Conservation (phyloP, 2,888 invertebrate genomes). For the Parasteatoda lunata region DNA sequence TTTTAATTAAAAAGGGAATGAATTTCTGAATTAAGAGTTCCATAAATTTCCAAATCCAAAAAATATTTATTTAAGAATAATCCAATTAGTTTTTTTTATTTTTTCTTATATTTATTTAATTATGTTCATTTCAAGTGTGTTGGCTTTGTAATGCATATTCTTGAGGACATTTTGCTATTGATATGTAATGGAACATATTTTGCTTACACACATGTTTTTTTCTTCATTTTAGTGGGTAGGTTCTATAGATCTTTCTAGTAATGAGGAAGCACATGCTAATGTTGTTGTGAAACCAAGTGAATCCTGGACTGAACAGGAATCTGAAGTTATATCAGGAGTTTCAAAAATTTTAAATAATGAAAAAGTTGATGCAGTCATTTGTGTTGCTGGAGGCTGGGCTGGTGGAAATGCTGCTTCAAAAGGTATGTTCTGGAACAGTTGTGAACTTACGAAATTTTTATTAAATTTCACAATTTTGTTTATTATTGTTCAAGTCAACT, state of each 20-base stretch:
- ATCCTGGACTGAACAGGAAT: conserved; percentile 85
- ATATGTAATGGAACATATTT: not conserved
- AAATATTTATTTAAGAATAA: no score
- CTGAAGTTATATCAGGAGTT: conserved; percentile 81
- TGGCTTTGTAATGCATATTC: no score
- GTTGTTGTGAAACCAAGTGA: conserved; percentile 85
- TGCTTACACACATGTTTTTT: not conserved
- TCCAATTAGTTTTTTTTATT: no score
- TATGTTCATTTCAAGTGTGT: no score
- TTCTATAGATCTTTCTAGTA: conserved; percentile 87
- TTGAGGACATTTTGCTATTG: no score
- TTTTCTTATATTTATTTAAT: no score
- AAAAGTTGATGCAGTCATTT: conserved; percentile 95
- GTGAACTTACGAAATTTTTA: not conserved
- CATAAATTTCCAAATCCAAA: no score
- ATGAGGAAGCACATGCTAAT: conserved; percentile 91
- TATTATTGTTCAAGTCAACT: no score
- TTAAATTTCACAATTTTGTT: not conserved
- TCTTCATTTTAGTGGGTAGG: conserved; percentile 83
- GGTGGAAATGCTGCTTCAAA: conserved; percentile 89
- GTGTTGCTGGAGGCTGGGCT: conserved; percentile 99
- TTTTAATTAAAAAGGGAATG: no score
- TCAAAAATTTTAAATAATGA: conserved; percentile 80
- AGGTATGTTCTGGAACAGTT: conserved; percentile 75
- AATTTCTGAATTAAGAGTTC: no score